Base-by-base conservation (phyloP, 2,113 vertebrate genomes). In the Malurus melanocephalus region DNA sequence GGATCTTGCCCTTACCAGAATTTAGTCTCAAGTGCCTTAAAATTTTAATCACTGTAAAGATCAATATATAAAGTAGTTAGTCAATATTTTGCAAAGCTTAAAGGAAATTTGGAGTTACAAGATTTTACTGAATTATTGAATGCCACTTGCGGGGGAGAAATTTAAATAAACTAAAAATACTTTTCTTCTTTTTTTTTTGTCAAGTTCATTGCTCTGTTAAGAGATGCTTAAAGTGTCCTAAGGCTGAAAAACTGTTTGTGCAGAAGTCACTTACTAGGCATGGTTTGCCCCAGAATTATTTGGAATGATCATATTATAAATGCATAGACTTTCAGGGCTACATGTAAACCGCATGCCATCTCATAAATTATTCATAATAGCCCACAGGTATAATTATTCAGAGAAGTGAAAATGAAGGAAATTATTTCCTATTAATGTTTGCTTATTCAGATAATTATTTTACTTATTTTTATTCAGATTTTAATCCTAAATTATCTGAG, bases 381-480 rank as follows among this genome's bases (percentile, higher is more conserved):
- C 98, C 98, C 96, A 96, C 96, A 98, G 98, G 98, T 98, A 96
- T 96, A 97, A 98, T 98, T 98, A 98, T 97, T 98, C 98, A 98
- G 97, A 97, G 97, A 97, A 98, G 98, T 98, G 98, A 98, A 97
- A 98, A 97, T 97, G 97, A 98, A 98, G 98, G 97, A 98, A 98
- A 98, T 99, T 98, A 98, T 97, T 98, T 97, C 97, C 97, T 98
- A 98, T 99, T 99, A 99, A 98, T 98, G 98, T 98, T 98, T 99
- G 98, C 98, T 98, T 98, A 97, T 98, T 97, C 95, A 94, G 86
- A 96, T 95, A 96, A 85, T 91, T 88, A 87, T 90, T 95, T 92
- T 90, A 83, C 86, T 84, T 83, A 66, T 85, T 85, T 88, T 88
- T 67, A 38, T 71, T 74, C 59, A 60, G 53, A 69, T 75, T 95